Evolutionary conservation across 2,888 invertebrate species (phyloP).

Genomic region (Mythimna impura): DNA sequence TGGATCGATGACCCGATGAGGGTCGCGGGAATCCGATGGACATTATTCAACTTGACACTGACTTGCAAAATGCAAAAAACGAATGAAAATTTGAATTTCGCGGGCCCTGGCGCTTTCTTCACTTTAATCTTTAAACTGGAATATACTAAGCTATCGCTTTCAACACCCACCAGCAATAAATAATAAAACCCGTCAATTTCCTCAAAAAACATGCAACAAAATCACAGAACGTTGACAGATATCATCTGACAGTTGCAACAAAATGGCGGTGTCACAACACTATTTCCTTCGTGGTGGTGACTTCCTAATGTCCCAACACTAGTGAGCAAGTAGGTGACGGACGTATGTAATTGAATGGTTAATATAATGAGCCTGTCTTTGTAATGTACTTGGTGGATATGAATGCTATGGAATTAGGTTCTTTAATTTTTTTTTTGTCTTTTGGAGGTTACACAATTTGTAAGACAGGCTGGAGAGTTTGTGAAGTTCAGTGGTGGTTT

Average conservation of each 20-base stretch:
- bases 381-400: constrained; percentile 25
- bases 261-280: constrained; percentile 54
- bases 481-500: too few species aligned
- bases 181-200: background rate
- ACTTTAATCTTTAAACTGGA: background rate
- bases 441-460: background rate
- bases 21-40: too few species aligned
- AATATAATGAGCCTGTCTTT: constrained; percentile 36
- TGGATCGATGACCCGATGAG: too few species aligned
- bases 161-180: background rate
- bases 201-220: constrained; percentile 11
- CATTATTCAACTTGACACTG: too few species aligned
- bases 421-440: constrained; percentile 1
- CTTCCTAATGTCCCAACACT: constrained; percentile 79
- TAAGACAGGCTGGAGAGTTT: background rate
- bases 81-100: too few species aligned
- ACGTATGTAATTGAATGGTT: constrained; percentile 66
- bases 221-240: constrained; percentile 43
- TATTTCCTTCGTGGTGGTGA: constrained; percentile 60
- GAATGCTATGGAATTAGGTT: constrained; percentile 16
- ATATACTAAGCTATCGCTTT: background rate
- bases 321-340: constrained; percentile 81
- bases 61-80: too few species aligned
- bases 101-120: too few species aligned
- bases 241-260: constrained; percentile 59